Evolutionary conservation across 2,797 vertebrate genomes (phyloP).

Genomic region (Cirrhinus mrigala): DNA sequence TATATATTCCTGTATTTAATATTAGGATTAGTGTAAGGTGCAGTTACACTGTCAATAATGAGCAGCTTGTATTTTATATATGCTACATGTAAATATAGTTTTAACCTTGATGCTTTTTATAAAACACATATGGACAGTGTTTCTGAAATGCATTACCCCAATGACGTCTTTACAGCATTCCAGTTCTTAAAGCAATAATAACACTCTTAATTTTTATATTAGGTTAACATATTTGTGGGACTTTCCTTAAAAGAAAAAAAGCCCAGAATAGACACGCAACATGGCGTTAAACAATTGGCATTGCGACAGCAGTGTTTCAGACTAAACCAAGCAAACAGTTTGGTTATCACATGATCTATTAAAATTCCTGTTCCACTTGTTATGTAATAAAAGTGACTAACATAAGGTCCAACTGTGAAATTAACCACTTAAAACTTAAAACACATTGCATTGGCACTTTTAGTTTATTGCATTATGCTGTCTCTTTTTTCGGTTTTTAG

Average conservation of each 20-base stretch:
- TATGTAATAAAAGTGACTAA: conserved; percentile 7
- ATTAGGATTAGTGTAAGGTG: not conserved
- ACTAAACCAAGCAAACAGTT: not conserved
- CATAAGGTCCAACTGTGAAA: conserved; percentile 10
- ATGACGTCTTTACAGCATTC: conserved; percentile 2
- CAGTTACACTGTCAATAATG: not conserved
- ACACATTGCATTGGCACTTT: not conserved
- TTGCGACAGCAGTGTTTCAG: not conserved
- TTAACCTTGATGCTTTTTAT: not conserved
- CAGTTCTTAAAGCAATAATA: conserved; percentile 7
- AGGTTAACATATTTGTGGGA: conserved; percentile 4
- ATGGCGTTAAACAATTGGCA: not conserved
- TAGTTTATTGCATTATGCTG: not conserved
- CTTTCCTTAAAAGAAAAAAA: conserved; percentile 3
- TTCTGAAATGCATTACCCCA: not conserved
- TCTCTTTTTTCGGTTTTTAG: too few relatives aligned
- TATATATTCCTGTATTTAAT: not conserved
- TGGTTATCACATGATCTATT: conserved; percentile 19
- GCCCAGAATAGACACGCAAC: not conserved
- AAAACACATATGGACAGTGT: not conserved
- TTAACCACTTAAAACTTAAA: conserved; percentile 9
- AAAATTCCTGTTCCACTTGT: not conserved
- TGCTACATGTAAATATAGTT: not conserved
- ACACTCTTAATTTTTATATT: not conserved
- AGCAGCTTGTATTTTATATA: not conserved